A percentile compares a stretch with the other conserved stretches of the same genome.
Evolutionary conservation across 2,888 invertebrate species (phyloP).

Genomic region (Erebia epiphron): DNA sequence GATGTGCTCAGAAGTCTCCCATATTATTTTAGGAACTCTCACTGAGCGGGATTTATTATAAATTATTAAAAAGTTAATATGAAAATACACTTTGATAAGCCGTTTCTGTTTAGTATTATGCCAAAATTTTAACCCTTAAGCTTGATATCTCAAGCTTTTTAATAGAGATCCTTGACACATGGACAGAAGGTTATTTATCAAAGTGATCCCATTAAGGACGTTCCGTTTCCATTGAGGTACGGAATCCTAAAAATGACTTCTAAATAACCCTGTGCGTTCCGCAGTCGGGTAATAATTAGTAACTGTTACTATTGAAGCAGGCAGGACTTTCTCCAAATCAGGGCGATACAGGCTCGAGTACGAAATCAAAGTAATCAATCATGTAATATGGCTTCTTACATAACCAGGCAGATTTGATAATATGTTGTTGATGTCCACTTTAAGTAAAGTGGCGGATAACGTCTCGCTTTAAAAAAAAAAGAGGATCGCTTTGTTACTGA

Average conservation of each 20-base stretch:
- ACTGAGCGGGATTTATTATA: too few species aligned
- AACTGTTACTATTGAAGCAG: neutral
- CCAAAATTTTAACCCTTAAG: neutral
- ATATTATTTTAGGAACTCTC: too few species aligned
- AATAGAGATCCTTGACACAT: too few species aligned
- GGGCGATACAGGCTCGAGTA: slow-evolving; percentile 10
- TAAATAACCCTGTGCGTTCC: too few species aligned
- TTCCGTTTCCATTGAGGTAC: neutral
- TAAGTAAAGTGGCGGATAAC: neutral
- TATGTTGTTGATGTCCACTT: neutral
- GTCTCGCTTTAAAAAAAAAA: neutral
- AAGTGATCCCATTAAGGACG: neutral
- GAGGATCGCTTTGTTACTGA: neutral
- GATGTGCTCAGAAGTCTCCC: too few species aligned
- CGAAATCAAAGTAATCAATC: neutral
- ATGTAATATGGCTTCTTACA: neutral
- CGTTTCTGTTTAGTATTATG: neutral
- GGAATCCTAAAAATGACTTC: neutral
- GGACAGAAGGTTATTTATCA: neutral
- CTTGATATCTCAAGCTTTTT: neutral
- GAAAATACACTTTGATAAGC: neutral
- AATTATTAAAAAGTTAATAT: too few species aligned
- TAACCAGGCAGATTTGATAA: neutral
- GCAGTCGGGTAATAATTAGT: too few species aligned
- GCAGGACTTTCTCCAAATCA: slow-evolving; percentile 19